Conservation (phyloP, 2,113 vertebrate species). For the Rallus limicola region DNA sequence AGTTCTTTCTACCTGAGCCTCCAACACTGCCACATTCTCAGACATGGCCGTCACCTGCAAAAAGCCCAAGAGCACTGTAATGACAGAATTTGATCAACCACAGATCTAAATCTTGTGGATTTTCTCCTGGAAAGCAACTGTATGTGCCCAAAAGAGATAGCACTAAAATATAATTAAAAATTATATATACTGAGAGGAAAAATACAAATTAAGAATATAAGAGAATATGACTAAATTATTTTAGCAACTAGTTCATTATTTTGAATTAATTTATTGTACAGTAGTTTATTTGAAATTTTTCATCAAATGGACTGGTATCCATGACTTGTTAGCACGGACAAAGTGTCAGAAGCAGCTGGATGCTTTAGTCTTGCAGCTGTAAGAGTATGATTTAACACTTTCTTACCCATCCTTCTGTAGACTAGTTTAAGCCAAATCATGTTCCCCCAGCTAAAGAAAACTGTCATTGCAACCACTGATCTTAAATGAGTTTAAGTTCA, state of each 20-base stretch:
- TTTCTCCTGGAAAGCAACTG: not conserved
- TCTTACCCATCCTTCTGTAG: not conserved
- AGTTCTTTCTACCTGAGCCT: conserved; percentile 80
- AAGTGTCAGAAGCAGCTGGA: not conserved
- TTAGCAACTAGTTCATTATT: not conserved
- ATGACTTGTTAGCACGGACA: not conserved
- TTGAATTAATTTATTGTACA: not conserved
- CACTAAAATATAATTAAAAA: not conserved
- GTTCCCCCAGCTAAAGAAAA: not conserved
- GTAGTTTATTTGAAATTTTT: not conserved
- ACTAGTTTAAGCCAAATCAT: not conserved
- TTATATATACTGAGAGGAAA: not conserved
- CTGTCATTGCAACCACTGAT: not conserved
- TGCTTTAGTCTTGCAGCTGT: not conserved
- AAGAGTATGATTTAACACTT: not conserved
- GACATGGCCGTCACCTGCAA: conserved; percentile 82
- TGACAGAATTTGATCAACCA: not conserved
- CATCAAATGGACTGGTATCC: not conserved
- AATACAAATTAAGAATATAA: not conserved
- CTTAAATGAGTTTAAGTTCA: not conserved
- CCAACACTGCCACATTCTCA: conserved; percentile 82
- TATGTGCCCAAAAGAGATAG: not conserved
- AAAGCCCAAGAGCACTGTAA: not conserved
- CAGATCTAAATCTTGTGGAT: not conserved
- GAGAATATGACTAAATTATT: not conserved